Conservation (phyloP, 2,888 invertebrate species). For the Plebejus argus region DNA sequence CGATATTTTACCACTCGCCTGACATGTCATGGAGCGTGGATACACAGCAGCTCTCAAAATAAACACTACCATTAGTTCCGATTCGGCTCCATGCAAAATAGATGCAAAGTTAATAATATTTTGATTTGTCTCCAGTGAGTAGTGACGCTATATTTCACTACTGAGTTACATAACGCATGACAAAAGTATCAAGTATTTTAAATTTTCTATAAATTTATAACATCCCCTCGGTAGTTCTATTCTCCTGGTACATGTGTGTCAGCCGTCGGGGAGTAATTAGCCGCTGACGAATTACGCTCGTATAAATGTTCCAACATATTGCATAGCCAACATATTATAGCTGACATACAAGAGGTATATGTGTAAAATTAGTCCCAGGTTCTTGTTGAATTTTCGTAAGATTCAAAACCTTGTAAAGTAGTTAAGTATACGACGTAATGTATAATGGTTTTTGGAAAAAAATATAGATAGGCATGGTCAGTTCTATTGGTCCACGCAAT, state of each 20-base stretch:
- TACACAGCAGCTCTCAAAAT: too few species aligned
- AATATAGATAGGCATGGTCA: too few species aligned
- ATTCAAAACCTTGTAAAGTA: too few species aligned
- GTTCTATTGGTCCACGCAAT: too few species aligned
- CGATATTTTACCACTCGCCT: too few species aligned
- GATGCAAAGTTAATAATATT: too few species aligned
- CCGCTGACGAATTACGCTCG: conserved; percentile 4
- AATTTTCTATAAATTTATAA: background rate
- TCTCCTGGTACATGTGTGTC: background rate
- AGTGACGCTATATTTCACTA: too few species aligned
- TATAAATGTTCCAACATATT: conserved; percentile 6
- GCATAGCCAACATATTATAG: background rate
- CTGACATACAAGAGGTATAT: background rate
- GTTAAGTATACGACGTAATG: background rate
- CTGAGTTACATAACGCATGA: background rate
- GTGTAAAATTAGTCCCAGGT: background rate
- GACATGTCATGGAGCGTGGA: too few species aligned
- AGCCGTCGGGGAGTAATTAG: conserved; percentile 8
- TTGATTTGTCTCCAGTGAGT: too few species aligned
- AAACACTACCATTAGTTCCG: too few species aligned
- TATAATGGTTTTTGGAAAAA: background rate
- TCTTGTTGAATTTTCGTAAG: background rate
- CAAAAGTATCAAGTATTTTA: background rate
- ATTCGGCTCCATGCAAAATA: too few species aligned
- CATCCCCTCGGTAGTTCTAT: background rate